A percentile compares a stretch with the other conserved stretches of the same genome.
Evolutionary conservation across 2,888 invertebrate genomes (phyloP).

Genomic region (Eupithecia vulgata): DNA sequence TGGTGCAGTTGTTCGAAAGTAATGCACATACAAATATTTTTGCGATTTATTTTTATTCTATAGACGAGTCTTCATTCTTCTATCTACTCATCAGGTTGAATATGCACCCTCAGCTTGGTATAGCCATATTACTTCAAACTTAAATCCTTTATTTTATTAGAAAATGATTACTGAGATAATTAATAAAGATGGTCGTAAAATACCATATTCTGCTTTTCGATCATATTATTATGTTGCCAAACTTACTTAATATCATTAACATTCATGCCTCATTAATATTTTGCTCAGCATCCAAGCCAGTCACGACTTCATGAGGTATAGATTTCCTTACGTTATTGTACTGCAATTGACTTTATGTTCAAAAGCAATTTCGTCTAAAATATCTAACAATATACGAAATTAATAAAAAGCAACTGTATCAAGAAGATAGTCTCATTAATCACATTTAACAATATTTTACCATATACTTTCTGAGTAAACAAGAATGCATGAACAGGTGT

Average conservation of each 20-base stretch:
- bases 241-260: neutral
- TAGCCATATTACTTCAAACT: neutral
- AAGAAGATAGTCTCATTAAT: neutral
- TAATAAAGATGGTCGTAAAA: too few species aligned
- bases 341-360: neutral
- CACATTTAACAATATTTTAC: neutral
- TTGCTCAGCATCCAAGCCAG: conserved; percentile 1
- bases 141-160: too few species aligned
- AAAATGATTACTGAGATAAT: too few species aligned
- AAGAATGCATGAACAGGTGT: conserved; percentile 1
- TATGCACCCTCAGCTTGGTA: neutral
- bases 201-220: too few species aligned
- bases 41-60: too few species aligned
- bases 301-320: neutral
- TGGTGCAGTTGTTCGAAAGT: too few species aligned
- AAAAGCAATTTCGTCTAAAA: neutral
- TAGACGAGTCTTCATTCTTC: too few species aligned
- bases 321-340: neutral
- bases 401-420: neutral
- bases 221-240: too few species aligned
- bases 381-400: neutral
- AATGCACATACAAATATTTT: too few species aligned
- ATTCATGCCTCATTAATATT: neutral
- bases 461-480: neutral
- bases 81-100: neutral